Percentiles rank a stretch among this genome's conserved stretches.
phyloP scores from a whole-genome alignment of 2,888 invertebrate species.

The Bibio marci region DNA sequence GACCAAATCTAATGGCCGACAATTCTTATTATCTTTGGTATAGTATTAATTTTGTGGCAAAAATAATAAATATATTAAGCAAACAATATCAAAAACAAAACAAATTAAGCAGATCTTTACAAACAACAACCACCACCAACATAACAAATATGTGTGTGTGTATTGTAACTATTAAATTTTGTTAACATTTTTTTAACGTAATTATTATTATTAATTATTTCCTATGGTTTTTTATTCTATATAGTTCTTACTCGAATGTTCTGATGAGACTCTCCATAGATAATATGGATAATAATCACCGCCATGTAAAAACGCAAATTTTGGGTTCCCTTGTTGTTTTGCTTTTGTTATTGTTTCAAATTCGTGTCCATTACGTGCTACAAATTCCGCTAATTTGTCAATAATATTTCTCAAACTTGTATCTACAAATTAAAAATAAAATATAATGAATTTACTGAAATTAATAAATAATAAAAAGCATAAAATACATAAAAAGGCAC shows the following conservation, averaged over 20 bases:
- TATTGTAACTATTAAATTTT: too few species aligned
- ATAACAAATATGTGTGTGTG: too few species aligned
- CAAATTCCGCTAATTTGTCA: slow-evolving; percentile 96
- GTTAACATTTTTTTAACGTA: too few species aligned
- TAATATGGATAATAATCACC: slow-evolving; percentile 94
- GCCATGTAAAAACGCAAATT: slow-evolving; percentile 92
- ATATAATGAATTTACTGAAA: not conserved
- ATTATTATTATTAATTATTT: slow-evolving; percentile 9
- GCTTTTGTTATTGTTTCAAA: slow-evolving; percentile 98
- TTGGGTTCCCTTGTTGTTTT: slow-evolving; percentile 94
- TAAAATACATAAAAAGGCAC: not conserved
- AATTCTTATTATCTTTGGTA: too few species aligned
- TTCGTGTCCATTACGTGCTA: slow-evolving; percentile 97
- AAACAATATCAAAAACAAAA: too few species aligned
- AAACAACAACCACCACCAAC: too few species aligned
- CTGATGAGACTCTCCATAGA: slow-evolving; percentile 86
- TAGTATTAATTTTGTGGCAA: too few species aligned
- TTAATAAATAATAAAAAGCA: not conserved
- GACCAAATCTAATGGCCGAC: too few species aligned
- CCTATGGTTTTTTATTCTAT: not conserved
- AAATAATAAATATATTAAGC: too few species aligned
- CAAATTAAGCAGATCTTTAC: too few species aligned
- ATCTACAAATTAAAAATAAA: slow-evolving; percentile 36
- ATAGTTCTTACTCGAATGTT: slow-evolving; percentile 74
- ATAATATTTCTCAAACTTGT: slow-evolving; percentile 92